Base-by-base conservation (phyloP, 1,140 invertebrate species). In the Drosophila sechellia region DNA sequence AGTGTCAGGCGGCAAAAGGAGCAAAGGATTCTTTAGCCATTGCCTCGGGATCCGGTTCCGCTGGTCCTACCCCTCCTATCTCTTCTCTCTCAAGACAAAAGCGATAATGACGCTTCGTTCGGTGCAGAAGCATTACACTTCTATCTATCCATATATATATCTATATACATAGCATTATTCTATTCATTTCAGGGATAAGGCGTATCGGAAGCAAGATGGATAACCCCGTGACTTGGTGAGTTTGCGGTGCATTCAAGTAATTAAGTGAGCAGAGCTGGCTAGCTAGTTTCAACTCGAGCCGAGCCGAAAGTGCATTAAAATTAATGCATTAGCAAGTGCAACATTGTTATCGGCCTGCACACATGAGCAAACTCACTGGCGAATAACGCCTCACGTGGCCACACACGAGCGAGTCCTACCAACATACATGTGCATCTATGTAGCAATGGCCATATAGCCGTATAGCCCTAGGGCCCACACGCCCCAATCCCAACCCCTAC, bases 271-370 rank as follows among this genome's bases (percentile, higher is more conserved):
- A 40, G 37, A 52, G 46, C 31, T 31, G 31, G 6, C 31, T 31
- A 49, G 27, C 60, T 34, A 65, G 64, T 64, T 65, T 64, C 40
- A 15, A 15, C n/a, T 15, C 42, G 42, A 17, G 8, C 4, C 46
- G 27, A 64, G 65, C 66, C 78, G 63, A 87, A 87, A 87, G 80
- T 86, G 75, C 83, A 86, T 86, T 86, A 86, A 86, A 86, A 86
- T 86, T 86, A 86, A 86, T 86, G 83, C 83, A 86, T 86, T 86
- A 86, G 83, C 83, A 87, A 86, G 83, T 86, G 83, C 83, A 86
- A 86, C 83, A 86, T 86, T 86, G 83, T 86, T 86, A 86, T 86
- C 83, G 86, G 83, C 65, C 63, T 79, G 83, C 83, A 86, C 83
- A 86, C 83, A 86, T 86, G 83, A 86, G 71, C 73, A 85, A 81